Evolutionary conservation across 2,888 invertebrate species (phyloP).

Genomic region (Amaurobius ferox): DNA sequence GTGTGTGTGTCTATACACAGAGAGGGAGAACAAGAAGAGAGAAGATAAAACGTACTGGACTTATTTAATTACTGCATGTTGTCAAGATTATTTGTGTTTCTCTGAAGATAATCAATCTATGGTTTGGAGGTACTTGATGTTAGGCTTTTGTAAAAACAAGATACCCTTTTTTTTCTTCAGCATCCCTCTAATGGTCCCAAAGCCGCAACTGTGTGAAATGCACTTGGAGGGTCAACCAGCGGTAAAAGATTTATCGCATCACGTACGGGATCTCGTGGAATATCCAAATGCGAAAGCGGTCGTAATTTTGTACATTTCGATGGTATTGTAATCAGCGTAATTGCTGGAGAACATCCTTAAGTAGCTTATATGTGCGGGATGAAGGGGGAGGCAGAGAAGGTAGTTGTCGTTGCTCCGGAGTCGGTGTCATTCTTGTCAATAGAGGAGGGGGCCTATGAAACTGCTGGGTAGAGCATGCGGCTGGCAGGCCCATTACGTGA

Average conservation of each 20-base stretch:
- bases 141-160: too few relatives aligned
- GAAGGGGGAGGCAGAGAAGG: slow-evolving; percentile 23
- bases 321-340: slow-evolving; percentile 66
- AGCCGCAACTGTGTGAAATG: slow-evolving; percentile 30
- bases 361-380: slow-evolving; percentile 44
- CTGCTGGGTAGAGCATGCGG: slow-evolving; percentile 40
- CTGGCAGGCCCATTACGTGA: slow-evolving; percentile 66
- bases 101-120: too few relatives aligned
- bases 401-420: slow-evolving; percentile 30
- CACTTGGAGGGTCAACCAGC: slow-evolving; percentile 37
- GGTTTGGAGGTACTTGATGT: too few relatives aligned
- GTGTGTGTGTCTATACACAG: too few relatives aligned
- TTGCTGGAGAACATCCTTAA: slow-evolving; percentile 62
- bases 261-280: slow-evolving; percentile 37
- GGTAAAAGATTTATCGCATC: slow-evolving; percentile 55
- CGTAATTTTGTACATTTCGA: slow-evolving; percentile 49
- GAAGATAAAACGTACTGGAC: too few relatives aligned
- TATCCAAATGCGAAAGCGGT: slow-evolving; percentile 55
- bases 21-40: too few relatives aligned
- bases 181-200: too few relatives aligned
- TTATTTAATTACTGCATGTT: too few relatives aligned
- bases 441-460: slow-evolving; percentile 17
- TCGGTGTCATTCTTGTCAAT: slow-evolving; percentile 67
- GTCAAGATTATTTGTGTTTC: too few relatives aligned
- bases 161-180: too few relatives aligned